Base-by-base conservation (phyloP, 1,140 invertebrate species). In the Dufourea novaeangliae region DNA sequence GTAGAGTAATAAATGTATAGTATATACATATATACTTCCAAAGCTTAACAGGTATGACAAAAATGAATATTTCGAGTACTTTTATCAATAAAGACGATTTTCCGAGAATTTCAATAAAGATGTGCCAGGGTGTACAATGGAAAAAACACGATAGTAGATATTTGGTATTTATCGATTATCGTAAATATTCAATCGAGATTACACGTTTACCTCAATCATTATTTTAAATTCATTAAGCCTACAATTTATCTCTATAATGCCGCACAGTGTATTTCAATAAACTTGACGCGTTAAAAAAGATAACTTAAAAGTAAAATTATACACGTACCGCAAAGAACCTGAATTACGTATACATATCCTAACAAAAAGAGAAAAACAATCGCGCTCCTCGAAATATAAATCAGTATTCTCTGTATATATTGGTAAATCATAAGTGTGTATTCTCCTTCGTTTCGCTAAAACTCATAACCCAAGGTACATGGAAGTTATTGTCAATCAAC, bases 181-280 rank as follows among this genome's bases (percentile, higher is more conserved):
- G 12, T 78, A 27, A 32, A 22, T 71, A 39, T 70, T 27, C 57
- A 50, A 29, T 63, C 59, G 52, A 50, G n/a, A 56, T 64, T 57
- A 62, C 37, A 41, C 37, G 57, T 77, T n/a, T 57, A 34, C 41
- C 41, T 63, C n/a, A 78, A 66, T 29, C 22, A 12, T 25, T 78
- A 54, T 22, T 32, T 67, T 68, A 76, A 76, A 32, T 44, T 12
- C 7, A 37, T 62, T 52, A 69, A 39, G 29, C 17, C 22, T 59
- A 59, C 20, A 34, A 68, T 77, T n/a, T 64, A 76, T 37, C 27
- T 17, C 54, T 76, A 78, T 80, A 71, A 80, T 78, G 61, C 59
- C 73, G 59, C 79, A 78, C 61, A 78, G 32, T 64, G 20, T 74
- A 44, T 50, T 44, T 20, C 54, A 37, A 57, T 52, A 37, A 27